phyloP scores from a whole-genome alignment of 2,888 invertebrate genomes.

The Oeneis ivallda region DNA sequence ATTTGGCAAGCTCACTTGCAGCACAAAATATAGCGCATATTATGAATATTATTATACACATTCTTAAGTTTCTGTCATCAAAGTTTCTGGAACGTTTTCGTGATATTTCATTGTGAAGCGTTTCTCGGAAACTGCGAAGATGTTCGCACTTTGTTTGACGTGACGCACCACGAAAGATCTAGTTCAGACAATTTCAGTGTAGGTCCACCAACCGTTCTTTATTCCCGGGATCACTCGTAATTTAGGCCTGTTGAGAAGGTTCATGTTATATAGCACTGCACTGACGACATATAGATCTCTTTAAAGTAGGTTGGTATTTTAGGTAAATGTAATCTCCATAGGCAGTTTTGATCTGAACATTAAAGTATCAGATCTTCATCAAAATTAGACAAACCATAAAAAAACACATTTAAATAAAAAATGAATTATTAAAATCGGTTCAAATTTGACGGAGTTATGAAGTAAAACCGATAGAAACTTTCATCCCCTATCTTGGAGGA shows the following conservation, averaged over 20 bases:
- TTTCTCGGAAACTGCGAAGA: slow-evolving; percentile 14
- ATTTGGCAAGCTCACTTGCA: slow-evolving; percentile 2
- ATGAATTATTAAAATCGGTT: too few relatives aligned
- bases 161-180: slow-evolving; percentile 27
- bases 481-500: too few relatives aligned
- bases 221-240: background rate
- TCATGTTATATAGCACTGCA: background rate
- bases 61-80: slow-evolving; percentile 11
- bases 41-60: background rate
- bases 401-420: too few relatives aligned
- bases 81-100: slow-evolving; percentile 24
- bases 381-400: too few relatives aligned
- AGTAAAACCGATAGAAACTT: too few relatives aligned
- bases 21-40: background rate
- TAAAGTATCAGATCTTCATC: too few relatives aligned
- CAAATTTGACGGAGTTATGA: too few relatives aligned
- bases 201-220: background rate
- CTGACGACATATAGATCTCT: too few relatives aligned
- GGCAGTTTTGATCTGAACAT: too few relatives aligned
- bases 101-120: slow-evolving; percentile 22
- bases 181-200: slow-evolving; percentile 21
- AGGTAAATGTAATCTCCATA: too few relatives aligned
- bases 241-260: background rate
- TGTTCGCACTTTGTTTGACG: slow-evolving; percentile 19
- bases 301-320: too few relatives aligned